These are phyloP conservation scores for Nomada lathburiana DNA, from an alignment of 2,888 invertebrate species.

Conservation along the genomic window DNA sequence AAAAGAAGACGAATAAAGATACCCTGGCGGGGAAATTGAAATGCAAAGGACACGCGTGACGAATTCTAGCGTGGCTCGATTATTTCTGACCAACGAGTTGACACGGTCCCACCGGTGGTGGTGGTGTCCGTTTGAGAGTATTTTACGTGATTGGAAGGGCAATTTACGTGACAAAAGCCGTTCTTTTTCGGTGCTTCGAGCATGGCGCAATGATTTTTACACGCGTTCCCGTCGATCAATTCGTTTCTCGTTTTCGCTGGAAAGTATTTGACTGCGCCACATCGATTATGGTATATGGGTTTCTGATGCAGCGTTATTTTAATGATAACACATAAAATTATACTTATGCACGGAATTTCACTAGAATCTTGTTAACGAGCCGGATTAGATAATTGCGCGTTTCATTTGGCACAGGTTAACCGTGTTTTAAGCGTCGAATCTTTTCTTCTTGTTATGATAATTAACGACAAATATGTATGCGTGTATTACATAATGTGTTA, in stretches of 20 bases:
- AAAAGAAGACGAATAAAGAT: constrained; percentile 3
- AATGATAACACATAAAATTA: background rate
- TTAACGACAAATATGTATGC: constrained; percentile 15
- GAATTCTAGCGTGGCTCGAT: constrained; percentile 5
- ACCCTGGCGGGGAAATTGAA: constrained; percentile 55
- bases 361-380: background rate
- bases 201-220: background rate
- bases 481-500: constrained; percentile 34
- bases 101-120: background rate
- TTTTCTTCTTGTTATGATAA: constrained; percentile 5
- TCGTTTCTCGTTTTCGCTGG: background rate
- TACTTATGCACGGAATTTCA: background rate
- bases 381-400: constrained; percentile 5
- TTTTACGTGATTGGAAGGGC: constrained; percentile 1
- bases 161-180: background rate
- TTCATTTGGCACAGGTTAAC: background rate
- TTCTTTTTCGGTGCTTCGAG: background rate
- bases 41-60: constrained; percentile 55
- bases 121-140: background rate
- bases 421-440: background rate
- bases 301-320: background rate
- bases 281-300: background rate
- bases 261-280: constrained; percentile 1
- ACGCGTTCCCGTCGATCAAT: background rate
- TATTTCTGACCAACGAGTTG: constrained; percentile 5